A percentile compares a stretch with the other conserved stretches of the same genome.
Evolutionary conservation across 2,113 vertebrate species (phyloP).

Genomic region (Guaruba guarouba): DNA sequence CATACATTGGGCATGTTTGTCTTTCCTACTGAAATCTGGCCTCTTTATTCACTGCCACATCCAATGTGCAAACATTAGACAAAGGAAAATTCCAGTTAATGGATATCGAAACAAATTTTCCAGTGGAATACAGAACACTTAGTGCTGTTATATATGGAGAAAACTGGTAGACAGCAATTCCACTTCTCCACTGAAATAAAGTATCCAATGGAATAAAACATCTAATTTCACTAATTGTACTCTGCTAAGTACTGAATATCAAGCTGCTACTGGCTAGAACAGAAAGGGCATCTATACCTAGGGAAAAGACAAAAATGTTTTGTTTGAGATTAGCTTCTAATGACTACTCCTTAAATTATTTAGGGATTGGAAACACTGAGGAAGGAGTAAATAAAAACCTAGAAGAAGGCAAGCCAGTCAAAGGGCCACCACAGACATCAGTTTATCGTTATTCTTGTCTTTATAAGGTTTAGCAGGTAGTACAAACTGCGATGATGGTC

Average conservation of each 20-base stretch:
- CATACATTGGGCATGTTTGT: not conserved
- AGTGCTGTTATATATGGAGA: not conserved
- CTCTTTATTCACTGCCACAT: not conserved
- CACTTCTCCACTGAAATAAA: not conserved
- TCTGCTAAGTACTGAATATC: not conserved
- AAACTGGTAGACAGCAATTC: not conserved
- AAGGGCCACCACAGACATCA: not conserved
- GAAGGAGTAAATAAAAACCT: not conserved
- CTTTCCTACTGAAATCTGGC: not conserved
- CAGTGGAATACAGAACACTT: not conserved
- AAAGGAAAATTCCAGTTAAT: not conserved
- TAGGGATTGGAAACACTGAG: not conserved
- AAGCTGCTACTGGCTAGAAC: not conserved
- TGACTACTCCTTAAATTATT: not conserved
- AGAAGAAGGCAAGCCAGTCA: not conserved
- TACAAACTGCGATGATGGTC: not conserved
- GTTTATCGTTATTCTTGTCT: not conserved
- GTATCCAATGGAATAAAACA: not conserved
- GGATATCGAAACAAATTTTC: conserved; percentile 22
- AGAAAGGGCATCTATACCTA: not conserved
- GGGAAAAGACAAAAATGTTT: not conserved
- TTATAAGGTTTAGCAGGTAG: not conserved
- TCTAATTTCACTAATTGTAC: not conserved
- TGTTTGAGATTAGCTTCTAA: not conserved
- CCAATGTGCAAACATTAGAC: conserved; percentile 9